Evolutionary conservation across 2,888 invertebrate species (phyloP), one percentile per base, ranked within the genome.

Genomic region (Encarsia formosa): DNA sequence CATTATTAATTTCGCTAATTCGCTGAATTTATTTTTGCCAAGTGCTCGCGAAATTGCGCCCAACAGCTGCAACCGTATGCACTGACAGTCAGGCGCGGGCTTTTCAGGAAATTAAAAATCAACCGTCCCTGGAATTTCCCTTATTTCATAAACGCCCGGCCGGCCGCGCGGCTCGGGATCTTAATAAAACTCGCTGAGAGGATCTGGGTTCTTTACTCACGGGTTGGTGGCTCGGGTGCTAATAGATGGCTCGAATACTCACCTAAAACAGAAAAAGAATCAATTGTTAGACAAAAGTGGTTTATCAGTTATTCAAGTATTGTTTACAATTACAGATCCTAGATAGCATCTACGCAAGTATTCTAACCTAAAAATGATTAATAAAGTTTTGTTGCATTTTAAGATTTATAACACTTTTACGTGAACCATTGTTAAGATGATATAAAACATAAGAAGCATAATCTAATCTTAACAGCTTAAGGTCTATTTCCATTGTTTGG

Each of bases 61-160:
- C 48, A 39, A 26, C 26, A 52, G 42, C 37, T 42, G 42, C 42
- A 41, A 45, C 40, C 34, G 32, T 22, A 19, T 20, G 15, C 8
- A 5, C 15, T 11, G 24, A 13, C n/a, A 5, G 3, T 29, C 6
- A 29, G n/a, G 15, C 35, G 11, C 31, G 34, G 40, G 44, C 49
- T 45, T 45, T 50, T 50, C 50, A 43, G 43, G 50, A 54, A 50
- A 54, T 54, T 54, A 54, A 54, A 54, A 50, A 54, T 50, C 45
- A 2, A 16, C 47, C 39, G 39, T 42, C 41, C 16, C n/a, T n/a
- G 23, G 26, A 26, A 8, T 20, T 39, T 11, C 26, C 9, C 43
- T 51, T 51, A 52, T 52, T 46, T 42, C 46, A 52, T 47, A 52
- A 9, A 46, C 26, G 26, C 26, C 11, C 26, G 11, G 26, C 26